These are phyloP conservation scores for Ahaetulla prasina DNA, from an alignment of 2,113 vertebrate genomes.

Conservation along the genomic window DNA sequence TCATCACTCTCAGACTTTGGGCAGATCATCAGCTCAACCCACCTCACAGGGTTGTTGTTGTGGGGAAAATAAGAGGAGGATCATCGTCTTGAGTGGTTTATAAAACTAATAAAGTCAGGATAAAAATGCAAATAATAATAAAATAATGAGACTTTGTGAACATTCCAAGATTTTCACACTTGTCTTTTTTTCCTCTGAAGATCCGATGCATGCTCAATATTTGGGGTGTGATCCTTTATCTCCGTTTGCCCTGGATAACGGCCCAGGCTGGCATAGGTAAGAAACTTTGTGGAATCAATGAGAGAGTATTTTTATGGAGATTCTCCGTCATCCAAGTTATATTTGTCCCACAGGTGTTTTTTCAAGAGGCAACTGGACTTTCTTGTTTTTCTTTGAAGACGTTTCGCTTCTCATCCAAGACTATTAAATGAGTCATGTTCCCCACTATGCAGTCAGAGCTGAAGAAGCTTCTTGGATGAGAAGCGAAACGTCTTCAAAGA, in stretches of 20 bases:
- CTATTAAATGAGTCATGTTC: no score
- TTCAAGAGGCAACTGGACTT: no score
- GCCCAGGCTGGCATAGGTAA: slow-evolving; percentile 71
- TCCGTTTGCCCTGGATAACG: slow-evolving; percentile 71
- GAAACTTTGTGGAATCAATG: not conserved
- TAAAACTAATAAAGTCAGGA: not conserved
- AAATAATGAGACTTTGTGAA: not conserved
- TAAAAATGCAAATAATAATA: not conserved
- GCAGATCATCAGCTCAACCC: not conserved
- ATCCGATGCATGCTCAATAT: slow-evolving; percentile 74
- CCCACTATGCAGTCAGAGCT: no score
- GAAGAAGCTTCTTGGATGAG: no score
- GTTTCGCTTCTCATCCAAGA: no score
- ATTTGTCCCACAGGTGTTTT: no score
- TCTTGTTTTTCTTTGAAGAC: no score
- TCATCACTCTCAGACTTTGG: not conserved
- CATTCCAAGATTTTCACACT: not conserved
- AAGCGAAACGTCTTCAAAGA: no score
- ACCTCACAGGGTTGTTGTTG: not conserved
- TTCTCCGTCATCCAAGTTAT: no score
- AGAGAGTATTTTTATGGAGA: not conserved
- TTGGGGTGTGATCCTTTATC: slow-evolving; percentile 72
- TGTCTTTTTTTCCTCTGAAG: slow-evolving; percentile 36
- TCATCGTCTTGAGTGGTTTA: not conserved
- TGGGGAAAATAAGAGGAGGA: not conserved